Base-by-base conservation (phyloP, 2,888 invertebrate species). In the Aporophyla nigra region DNA sequence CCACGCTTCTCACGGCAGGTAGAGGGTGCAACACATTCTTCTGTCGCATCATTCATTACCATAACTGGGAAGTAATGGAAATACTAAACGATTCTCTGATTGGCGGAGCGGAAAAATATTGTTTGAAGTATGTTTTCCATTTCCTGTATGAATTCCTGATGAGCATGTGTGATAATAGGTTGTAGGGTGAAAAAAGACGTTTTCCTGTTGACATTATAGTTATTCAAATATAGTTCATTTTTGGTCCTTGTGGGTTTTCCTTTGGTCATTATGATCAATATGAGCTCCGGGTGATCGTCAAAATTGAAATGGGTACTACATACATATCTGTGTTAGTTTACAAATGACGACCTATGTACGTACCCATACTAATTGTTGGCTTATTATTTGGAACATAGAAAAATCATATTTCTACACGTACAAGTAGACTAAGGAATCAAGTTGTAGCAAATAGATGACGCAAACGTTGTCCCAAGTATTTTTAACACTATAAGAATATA, bases 51-150 rank as follows among this genome's bases (percentile, higher is more conserved):
- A 67, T 21, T 83, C 66, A 71, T 80, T 71, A 74, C 67, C 51
- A 59, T 71, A 63, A 71, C 53, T 59, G 62, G 49, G 43, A 62
- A 74, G 53, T 71, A 71, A 82, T 80, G 56, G 59, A 71, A 68
- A 80, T 74, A 68, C 56, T 62, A 9, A 54, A 63, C 74, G 10
- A 46, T 40, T 62, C 80, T 71, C 59, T 65, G 68, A 80, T 83
- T 78, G 43, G 16, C 24, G 27, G 56, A 54, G 53, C 65, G 53
- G 65, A 56, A 78, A 66, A 69, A 65, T 73, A 68, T 71, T 71
- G 61, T 68, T 68, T 71, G 54, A 68, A 53, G 27, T 56, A 19
- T 59, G 46, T 59, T 68, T 62, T 56, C 3, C 5, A 54, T 43
- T 58, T 54, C 24, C 19, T 19, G 4, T 27, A 46, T 19, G 51